Percentiles rank a stretch among this genome's conserved stretches.
phyloP scores from a whole-genome alignment of 2,888 invertebrate species.

The Gisinianus flammeolus region DNA sequence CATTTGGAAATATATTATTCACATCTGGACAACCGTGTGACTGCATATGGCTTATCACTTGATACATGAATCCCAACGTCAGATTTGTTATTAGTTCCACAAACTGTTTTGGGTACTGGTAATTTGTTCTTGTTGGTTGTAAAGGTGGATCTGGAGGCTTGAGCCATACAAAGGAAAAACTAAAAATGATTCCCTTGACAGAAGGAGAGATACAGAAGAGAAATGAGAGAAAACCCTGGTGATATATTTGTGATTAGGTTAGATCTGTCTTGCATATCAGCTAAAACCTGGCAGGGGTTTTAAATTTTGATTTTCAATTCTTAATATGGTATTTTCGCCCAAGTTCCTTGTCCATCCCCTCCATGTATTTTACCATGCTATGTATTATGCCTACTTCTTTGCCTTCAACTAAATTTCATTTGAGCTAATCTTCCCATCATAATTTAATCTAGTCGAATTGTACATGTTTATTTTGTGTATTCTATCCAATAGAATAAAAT shows the following conservation, averaged over 20 bases:
- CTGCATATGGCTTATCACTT: neutral
- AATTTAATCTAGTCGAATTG: neutral
- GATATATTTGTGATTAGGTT: slow-evolving; percentile 35
- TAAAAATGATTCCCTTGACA: neutral
- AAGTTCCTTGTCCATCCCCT: neutral
- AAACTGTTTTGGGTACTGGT: slow-evolving; percentile 20
- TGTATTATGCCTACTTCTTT: neutral
- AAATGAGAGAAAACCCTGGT: slow-evolving; percentile 12
- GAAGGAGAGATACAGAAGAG: neutral
- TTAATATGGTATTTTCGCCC: slow-evolving; percentile 21
- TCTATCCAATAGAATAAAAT: too few relatives aligned
- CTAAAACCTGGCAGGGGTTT: slow-evolving; percentile 16
- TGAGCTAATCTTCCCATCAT: neutral
- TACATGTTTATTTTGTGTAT: neutral
- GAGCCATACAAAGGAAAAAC: neutral
- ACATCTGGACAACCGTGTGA: neutral
- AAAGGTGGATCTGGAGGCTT: neutral
- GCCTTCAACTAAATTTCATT: neutral
- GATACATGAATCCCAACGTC: neutral
- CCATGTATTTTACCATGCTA: neutral
- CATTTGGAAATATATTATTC: neutral
- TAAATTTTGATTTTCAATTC: slow-evolving; percentile 28
- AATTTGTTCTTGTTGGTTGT: slow-evolving; percentile 12
- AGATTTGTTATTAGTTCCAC: slow-evolving; percentile 18
- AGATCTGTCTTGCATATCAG: slow-evolving; percentile 8